A percentile compares a stretch with the other conserved stretches of the same genome.
phyloP scores from a whole-genome alignment of 2,888 invertebrate species.

The Cheilosia vernalis region DNA sequence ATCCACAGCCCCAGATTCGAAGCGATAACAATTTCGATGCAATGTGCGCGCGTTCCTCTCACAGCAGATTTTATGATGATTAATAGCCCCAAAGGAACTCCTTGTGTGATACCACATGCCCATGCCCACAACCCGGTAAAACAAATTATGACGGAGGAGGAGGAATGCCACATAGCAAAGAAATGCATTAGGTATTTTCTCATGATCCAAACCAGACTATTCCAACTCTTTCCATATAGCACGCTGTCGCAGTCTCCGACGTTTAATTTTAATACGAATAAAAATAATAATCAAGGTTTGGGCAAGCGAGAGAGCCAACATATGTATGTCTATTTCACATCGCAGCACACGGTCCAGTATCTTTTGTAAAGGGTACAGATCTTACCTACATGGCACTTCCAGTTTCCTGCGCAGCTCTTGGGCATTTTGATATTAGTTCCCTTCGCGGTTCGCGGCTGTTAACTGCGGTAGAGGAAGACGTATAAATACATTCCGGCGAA shows the following conservation, averaged over 20 bases:
- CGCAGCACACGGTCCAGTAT: constrained; percentile 11
- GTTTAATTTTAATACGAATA: constrained; percentile 30
- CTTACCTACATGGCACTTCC: constrained; percentile 40
- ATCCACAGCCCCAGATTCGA: constrained; percentile 7
- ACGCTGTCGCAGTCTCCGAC: constrained; percentile 32
- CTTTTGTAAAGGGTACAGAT: constrained; percentile 26
- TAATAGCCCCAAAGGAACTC: constrained; percentile 37
- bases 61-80: constrained; percentile 31
- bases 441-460: constrained; percentile 32
- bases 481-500: constrained; percentile 48
- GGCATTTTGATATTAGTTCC: constrained; percentile 46
- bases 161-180: constrained; percentile 11
- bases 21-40: not conserved
- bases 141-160: constrained; percentile 25
- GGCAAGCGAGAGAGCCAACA: constrained; percentile 14
- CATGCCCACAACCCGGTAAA: constrained; percentile 19
- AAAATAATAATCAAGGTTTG: constrained; percentile 45
- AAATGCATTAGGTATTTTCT: constrained; percentile 26
- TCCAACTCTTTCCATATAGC: constrained; percentile 30
- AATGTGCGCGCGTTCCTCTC: constrained; percentile 4
- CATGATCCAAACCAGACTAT: constrained; percentile 29
- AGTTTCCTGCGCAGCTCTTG: constrained; percentile 10
- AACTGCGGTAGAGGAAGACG: constrained; percentile 42
- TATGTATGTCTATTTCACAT: constrained; percentile 29
- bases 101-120: constrained; percentile 36